phyloP scores from a whole-genome alignment of 2,888 invertebrate genomes.

The Aromia moschata region DNA sequence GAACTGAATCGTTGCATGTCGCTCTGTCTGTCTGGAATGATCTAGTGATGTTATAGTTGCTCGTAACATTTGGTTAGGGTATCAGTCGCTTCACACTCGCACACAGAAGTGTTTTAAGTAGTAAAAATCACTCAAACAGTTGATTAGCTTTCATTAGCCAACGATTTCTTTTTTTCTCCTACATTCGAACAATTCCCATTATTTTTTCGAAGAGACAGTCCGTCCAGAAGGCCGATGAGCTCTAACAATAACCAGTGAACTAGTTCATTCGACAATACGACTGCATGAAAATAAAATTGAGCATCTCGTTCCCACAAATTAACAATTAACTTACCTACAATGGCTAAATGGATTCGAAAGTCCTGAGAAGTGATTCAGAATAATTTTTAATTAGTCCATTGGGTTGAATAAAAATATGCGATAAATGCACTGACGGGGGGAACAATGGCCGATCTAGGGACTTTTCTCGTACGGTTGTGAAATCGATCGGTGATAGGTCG shows the following conservation, averaged over 20 bases:
- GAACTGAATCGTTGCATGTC: too few relatives aligned
- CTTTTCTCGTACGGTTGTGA: slow-evolving; percentile 12
- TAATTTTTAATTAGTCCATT: slow-evolving; percentile 15
- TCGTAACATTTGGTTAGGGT: too few relatives aligned
- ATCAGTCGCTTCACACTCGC: too few relatives aligned
- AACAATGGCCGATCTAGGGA: slow-evolving; percentile 4
- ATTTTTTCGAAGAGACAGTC: not conserved
- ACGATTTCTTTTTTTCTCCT: too few relatives aligned
- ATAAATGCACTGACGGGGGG: slow-evolving; percentile 12
- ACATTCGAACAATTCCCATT: too few relatives aligned
- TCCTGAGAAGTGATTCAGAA: slow-evolving; percentile 44
- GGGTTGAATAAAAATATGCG: slow-evolving; percentile 1
- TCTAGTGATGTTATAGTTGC: too few relatives aligned
- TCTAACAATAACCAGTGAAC: slow-evolving; percentile 13
- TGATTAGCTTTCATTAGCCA: too few relatives aligned
- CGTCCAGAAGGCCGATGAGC: not conserved
- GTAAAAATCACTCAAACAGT: too few relatives aligned
- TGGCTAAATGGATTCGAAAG: slow-evolving; percentile 42
- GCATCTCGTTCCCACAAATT: slow-evolving; percentile 16
- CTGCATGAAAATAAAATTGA: slow-evolving; percentile 13
- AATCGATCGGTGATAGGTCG: slow-evolving; percentile 4
- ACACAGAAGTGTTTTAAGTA: too few relatives aligned
- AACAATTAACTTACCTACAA: slow-evolving; percentile 25
- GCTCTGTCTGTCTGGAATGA: too few relatives aligned
- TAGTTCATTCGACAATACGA: slow-evolving; percentile 7